Evolutionary conservation across 1,140 invertebrate species (phyloP).

Genomic region (Anoplolepis gracilipes): DNA sequence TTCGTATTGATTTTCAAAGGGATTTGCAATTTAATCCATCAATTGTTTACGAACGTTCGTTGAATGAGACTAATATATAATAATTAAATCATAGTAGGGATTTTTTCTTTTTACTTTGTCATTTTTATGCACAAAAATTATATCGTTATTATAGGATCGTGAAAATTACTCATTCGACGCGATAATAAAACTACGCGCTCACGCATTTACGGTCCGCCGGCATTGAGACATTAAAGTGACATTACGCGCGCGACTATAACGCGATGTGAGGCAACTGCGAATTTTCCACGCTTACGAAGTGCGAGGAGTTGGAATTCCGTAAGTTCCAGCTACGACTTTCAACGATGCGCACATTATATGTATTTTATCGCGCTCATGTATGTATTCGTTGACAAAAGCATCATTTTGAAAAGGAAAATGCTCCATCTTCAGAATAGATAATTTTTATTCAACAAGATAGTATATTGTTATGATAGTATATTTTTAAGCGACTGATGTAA

Average conservation of each 20-base stretch:
- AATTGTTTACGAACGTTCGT: neutral
- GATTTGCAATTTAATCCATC: neutral
- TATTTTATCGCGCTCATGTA: neutral
- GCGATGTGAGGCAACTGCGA: constrained; percentile 28
- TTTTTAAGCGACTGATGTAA: neutral
- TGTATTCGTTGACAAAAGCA: too few species aligned
- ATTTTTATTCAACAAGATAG: neutral
- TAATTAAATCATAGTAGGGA: too few species aligned
- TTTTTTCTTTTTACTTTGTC: neutral
- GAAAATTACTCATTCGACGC: constrained; percentile 33
- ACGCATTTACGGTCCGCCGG: constrained; percentile 18
- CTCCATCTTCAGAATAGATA: too few species aligned
- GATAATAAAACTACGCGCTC: constrained; percentile 30
- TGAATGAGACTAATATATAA: neutral
- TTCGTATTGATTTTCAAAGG: neutral
- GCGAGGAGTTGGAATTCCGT: constrained; percentile 23
- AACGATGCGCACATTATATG: too few species aligned
- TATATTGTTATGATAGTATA: too few species aligned
- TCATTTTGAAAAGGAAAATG: neutral
- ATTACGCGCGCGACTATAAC: constrained; percentile 29
- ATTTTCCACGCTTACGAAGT: constrained; percentile 28
- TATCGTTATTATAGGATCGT: neutral
- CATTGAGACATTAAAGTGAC: constrained; percentile 49
- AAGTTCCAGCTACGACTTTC: constrained; percentile 31
- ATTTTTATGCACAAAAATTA: neutral